Percentiles rank a stretch among this genome's conserved stretches.
These are phyloP conservation scores for Graphium colonna DNA, from an alignment of 2,888 invertebrate genomes.

Conservation along the genomic window DNA sequence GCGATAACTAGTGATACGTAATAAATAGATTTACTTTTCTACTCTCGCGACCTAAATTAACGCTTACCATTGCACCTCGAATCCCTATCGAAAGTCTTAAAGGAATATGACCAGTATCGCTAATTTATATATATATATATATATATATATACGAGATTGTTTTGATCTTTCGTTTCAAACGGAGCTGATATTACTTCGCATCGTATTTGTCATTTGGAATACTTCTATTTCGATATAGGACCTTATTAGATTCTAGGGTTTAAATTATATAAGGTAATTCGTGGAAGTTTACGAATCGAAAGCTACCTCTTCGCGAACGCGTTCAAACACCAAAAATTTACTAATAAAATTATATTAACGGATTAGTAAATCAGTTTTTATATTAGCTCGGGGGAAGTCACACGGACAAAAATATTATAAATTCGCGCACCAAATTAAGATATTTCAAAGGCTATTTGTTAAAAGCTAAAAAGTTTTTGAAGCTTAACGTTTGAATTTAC, in stretches of 20 bases:
- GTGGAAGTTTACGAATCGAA: constrained; percentile 24
- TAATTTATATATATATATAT: too few relatives aligned
- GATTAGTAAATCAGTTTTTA: constrained; percentile 23
- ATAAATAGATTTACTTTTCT: background rate
- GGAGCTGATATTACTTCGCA: constrained; percentile 18
- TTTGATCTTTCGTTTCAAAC: background rate
- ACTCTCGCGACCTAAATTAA: background rate
- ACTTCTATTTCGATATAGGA: background rate
- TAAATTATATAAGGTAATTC: constrained; percentile 2
- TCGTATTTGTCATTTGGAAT: background rate
- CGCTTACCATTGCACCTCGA: background rate
- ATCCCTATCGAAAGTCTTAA: background rate
- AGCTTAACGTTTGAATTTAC: background rate
- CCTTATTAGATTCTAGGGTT: constrained; percentile 13
- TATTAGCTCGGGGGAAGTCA: background rate
- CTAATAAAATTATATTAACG: constrained; percentile 28
- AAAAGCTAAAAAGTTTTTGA: background rate
- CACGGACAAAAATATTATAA: background rate
- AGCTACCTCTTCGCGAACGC: constrained; percentile 39
- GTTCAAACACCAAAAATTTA: constrained; percentile 39
- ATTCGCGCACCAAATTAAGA: background rate
- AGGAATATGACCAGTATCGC: background rate
- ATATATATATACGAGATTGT: background rate
- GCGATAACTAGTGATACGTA: background rate
- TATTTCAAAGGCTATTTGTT: background rate